Conservation (phyloP, 2,797 vertebrate species). For the Girardinus metallicus region DNA sequence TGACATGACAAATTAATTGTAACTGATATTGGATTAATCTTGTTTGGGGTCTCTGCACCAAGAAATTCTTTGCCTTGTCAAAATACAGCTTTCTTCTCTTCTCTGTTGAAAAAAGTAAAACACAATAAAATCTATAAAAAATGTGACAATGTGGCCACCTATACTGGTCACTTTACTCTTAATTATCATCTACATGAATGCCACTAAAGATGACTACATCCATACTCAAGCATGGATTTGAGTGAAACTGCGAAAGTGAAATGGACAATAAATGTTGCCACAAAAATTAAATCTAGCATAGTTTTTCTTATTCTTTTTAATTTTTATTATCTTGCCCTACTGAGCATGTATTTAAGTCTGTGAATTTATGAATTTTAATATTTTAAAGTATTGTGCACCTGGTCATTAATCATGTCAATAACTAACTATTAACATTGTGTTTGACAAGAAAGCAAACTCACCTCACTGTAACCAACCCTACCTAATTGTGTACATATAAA, state of each 20-base stretch:
- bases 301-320: too few species aligned
- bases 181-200: background rate
- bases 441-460: too few species aligned
- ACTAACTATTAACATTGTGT: too few species aligned
- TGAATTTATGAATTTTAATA: too few species aligned
- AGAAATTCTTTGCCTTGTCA: background rate
- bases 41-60: conserved; percentile 20
- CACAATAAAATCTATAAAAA: background rate
- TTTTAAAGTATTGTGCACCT: too few species aligned
- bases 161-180: background rate
- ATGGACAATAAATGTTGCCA: background rate
- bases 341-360: too few species aligned
- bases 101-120: background rate
- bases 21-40: conserved; percentile 43
- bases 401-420: too few species aligned
- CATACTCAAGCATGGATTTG: background rate
- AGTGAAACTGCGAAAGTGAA: background rate
- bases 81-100: background rate
- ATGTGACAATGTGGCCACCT: background rate
- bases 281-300: too few species aligned
- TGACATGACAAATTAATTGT: conserved; percentile 54
- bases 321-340: too few species aligned
- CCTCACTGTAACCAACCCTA: too few species aligned
- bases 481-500: too few species aligned
- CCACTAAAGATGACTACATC: background rate